Conservation (phyloP, 2,888 invertebrate species). For the Cephonodes hylas region DNA sequence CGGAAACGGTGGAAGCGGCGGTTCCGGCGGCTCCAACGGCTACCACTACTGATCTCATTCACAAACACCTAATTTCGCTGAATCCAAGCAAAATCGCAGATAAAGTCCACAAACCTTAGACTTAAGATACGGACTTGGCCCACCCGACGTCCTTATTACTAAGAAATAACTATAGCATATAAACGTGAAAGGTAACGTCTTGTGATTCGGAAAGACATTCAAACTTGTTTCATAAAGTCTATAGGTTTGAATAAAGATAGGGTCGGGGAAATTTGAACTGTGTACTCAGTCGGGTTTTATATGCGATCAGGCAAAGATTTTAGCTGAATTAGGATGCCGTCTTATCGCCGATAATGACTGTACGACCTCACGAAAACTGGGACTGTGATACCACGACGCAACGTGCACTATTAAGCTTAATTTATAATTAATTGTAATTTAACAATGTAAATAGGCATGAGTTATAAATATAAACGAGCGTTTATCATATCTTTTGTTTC, state of each 20-base stretch:
- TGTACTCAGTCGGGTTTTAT: neutral
- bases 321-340: slow-evolving; percentile 9
- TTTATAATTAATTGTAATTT: slow-evolving; percentile 46
- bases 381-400: slow-evolving; percentile 73
- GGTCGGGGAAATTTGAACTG: neutral
- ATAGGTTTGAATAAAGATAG: slow-evolving; percentile 1
- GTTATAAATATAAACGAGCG: slow-evolving; percentile 54
- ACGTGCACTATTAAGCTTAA: slow-evolving; percentile 58
- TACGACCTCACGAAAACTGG: slow-evolving; percentile 28
- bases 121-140: slow-evolving; percentile 23
- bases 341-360: slow-evolving; percentile 10
- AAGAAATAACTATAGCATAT: neutral
- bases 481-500: slow-evolving; percentile 20
- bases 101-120: slow-evolving; percentile 14
- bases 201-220: neutral
- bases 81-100: slow-evolving; percentile 34
- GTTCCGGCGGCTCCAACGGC: slow-evolving; percentile 40
- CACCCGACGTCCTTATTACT: slow-evolving; percentile 19
- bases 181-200: neutral
- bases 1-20: slow-evolving; percentile 49
- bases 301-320: neutral
- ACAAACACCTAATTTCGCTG: slow-evolving; percentile 26
- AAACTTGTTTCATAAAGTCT: neutral
- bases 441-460: slow-evolving; percentile 65
- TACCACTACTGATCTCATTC: slow-evolving; percentile 71